Evolutionary conservation across 64 coral and sea anemone species (phyloP), one percentile per base, ranked within the genome.

Genomic region (Anthopleura sola): DNA sequence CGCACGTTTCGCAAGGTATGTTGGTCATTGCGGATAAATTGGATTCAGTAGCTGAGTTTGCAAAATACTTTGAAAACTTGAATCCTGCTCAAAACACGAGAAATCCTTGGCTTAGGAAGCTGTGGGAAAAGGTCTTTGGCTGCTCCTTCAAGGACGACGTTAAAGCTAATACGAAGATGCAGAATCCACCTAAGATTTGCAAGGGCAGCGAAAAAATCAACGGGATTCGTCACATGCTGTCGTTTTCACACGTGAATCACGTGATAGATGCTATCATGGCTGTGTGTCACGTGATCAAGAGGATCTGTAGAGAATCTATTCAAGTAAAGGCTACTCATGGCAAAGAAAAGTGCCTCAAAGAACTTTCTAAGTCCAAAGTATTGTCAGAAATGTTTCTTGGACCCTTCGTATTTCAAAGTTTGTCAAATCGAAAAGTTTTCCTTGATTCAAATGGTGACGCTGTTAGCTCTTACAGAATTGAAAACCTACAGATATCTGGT

Each of bases 191-290:
- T 0, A 54, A 83, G 21, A 53, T 33, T 21, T 60, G 60, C 37
- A 85, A 23, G 21, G 39, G 54, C 28, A 19, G 18, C 5, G 37
- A 79, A 7, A 79, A 79, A 23, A 5, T 46, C 6, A 79, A 38
- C 24, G 36, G 76, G 19, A 44, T 44, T 9, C 37, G 18, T 46
- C 76, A 79, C 17, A 40, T 46, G 37, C 15, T 79, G 76, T 79
- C 76, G 76, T 79, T 79, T 48, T 79, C 76, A 44, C 82, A 51
- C 31, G 86, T 86, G 19, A 83, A 69, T 15, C 82, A 80, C 66
- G 86, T 93, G 9, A 56, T 89, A 18, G 87, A 93, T 78, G 91
- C 91, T 18, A 87, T 93, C 10, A 77, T 93, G 29, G 75, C 91
- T 21, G 83, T 89, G 56, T 83, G 57, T 37, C 76, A 89, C 50